Base-by-base conservation (phyloP, 2,113 vertebrate genomes). In the Nanorana parkeri region DNA sequence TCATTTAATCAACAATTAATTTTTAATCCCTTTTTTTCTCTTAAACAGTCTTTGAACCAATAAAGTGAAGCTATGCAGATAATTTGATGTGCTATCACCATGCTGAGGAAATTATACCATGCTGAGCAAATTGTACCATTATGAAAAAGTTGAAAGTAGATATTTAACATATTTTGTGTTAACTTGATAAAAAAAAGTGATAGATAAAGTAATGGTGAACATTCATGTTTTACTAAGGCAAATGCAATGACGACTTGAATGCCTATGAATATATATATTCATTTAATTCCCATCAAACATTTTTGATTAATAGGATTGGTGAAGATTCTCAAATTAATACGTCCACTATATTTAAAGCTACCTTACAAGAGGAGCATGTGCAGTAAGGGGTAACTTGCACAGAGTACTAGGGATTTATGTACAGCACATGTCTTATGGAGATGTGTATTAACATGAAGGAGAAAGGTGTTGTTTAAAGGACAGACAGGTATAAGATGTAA, bases 21-120 rank as follows among this genome's bases (percentile, higher is more conserved):
- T 85, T 85, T 85, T 73, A 56, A 28, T 32, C 55, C 6, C 0
- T 23, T 60, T 61, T 73, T 61, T 85, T 82, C 85, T 75, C 32
- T 63, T 58, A 58, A 72, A 75, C 28, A 52, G 15, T 23, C 24
- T 69, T 60, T 10, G 64, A 75, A 80, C 84, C 55, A 83, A 47
- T 80, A 73, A 78, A 74, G 21, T 20, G 29, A 79, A 76, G 15
- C 69, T 75, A 36, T 52, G 83, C 78, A 56, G 65, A 76, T 65
- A 85, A 51, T 47, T 74, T 76, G 78, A 81, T 80, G 78, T 29
- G 51, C 4, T 65, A 58, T 73, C 73, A 56, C 47, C 68, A 74
- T 74, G 78, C 78, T 84, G 74, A 78, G 74, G 58, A 81, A 81
- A 80, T 56, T 29, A 61, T 63, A 47, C 54, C n/a, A 80, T 19